phyloP scores from a whole-genome alignment of 1,140 invertebrate species.

The Trachymyrmex septentrionalis region DNA sequence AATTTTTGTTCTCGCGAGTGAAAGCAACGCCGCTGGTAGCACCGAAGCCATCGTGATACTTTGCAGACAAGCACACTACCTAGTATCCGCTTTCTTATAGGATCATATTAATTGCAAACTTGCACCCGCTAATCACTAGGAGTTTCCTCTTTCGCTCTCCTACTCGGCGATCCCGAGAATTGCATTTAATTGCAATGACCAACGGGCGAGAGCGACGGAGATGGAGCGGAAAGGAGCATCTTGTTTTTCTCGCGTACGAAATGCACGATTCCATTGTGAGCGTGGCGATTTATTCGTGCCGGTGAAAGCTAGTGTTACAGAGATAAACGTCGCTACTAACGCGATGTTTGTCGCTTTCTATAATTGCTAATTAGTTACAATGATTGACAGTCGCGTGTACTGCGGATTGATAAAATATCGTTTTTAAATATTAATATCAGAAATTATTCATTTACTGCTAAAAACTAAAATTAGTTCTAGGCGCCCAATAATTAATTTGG shows the following conservation, averaged over 20 bases:
- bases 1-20: constrained; percentile 55
- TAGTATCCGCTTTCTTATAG: constrained; percentile 47
- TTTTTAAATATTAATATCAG: neutral
- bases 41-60: constrained; percentile 22
- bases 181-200: constrained; percentile 52
- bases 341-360: constrained; percentile 54
- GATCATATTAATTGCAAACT: constrained; percentile 62
- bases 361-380: constrained; percentile 63
- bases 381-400: neutral
- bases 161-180: constrained; percentile 28
- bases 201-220: neutral
- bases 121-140: constrained; percentile 49
- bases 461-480: neutral
- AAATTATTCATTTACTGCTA: neutral
- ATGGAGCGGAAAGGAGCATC: constrained; percentile 35
- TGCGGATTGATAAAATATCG: neutral
- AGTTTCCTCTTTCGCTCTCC: constrained; percentile 51
- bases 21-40: constrained; percentile 25
- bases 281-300: constrained; percentile 44
- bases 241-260: constrained; percentile 53
- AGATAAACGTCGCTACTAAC: constrained; percentile 32
- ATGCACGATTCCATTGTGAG: constrained; percentile 27
- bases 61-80: constrained; percentile 25
- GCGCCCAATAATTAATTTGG: neutral
- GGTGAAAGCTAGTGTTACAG: constrained; percentile 60